Conservation (phyloP, 2,888 invertebrate species). For the Acrobasis consociella region DNA sequence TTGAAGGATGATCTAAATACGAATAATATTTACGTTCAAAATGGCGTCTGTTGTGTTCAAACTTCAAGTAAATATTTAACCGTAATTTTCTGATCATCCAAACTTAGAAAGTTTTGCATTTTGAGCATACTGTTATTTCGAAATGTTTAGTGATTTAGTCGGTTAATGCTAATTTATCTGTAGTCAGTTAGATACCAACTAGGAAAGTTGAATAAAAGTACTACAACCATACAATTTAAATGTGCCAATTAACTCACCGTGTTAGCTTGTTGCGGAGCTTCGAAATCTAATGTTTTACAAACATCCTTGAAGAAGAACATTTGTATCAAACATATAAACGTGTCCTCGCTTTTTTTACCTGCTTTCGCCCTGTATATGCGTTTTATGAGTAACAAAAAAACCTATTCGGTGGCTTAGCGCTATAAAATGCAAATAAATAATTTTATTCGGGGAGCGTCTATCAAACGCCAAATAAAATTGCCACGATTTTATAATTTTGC, state of each 20-base stretch:
- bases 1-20: slow-evolving; percentile 2
- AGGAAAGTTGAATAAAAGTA: no score
- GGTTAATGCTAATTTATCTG: not conserved
- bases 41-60: slow-evolving; percentile 3
- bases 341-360: no score
- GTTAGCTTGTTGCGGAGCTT: no score
- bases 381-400: not conserved
- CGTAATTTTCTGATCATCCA: not conserved
- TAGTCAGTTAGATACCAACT: no score
- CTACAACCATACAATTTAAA: no score
- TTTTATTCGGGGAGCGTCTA: slow-evolving; percentile 12
- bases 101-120: not conserved
- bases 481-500: slow-evolving; percentile 8
- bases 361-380: no score
- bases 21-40: slow-evolving; percentile 15
- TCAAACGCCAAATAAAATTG: slow-evolving; percentile 18
- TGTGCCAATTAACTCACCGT: no score
- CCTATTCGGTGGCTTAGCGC: not conserved
- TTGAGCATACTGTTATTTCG: not conserved
- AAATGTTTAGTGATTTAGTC: not conserved
- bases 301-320: no score
- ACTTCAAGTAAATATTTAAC: slow-evolving; percentile 1
- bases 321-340: no score
- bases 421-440: not conserved
- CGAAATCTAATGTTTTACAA: no score